A percentile compares a stretch with the other conserved stretches of the same genome.
These are phyloP conservation scores for Trichonephila inaurata DNA, from an alignment of 1,140 invertebrate species.

Conservation along the genomic window DNA sequence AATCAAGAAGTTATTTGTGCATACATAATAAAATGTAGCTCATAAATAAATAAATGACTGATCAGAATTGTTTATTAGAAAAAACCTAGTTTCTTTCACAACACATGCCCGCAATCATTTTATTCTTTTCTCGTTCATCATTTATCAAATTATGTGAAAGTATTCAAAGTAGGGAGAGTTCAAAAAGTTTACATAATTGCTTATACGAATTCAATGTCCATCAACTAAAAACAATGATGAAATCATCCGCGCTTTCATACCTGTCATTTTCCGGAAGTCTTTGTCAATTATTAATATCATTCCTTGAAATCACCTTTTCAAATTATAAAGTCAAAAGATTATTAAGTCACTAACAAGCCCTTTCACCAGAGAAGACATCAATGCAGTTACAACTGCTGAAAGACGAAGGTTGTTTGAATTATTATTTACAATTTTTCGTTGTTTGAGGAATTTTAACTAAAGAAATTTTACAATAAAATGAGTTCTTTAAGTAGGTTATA, in stretches of 20 bases:
- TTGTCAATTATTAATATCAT: background rate
- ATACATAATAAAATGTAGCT: too few relatives aligned
- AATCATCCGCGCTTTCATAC: background rate
- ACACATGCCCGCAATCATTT: too few relatives aligned
- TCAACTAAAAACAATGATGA: background rate
- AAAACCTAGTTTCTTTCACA: too few relatives aligned
- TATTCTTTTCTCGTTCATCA: too few relatives aligned
- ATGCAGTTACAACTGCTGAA: background rate
- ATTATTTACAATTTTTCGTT: background rate
- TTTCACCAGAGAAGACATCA: background rate
- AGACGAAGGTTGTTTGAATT: background rate
- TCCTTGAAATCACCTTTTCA: background rate
- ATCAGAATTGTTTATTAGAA: too few relatives aligned
- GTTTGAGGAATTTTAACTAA: background rate
- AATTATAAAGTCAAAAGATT: background rate
- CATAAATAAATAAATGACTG: too few relatives aligned
- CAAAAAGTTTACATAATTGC: too few relatives aligned
- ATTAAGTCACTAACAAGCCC: background rate
- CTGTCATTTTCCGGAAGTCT: background rate
- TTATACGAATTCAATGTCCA: too few relatives aligned
- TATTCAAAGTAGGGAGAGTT: too few relatives aligned
- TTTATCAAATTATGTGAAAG: too few relatives aligned
- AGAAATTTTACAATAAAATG: conserved; percentile 1
- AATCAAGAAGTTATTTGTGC: too few relatives aligned
- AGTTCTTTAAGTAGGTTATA: conserved; percentile 26